These are phyloP conservation scores for Mormyrops attenuatus DNA, from an alignment of 2,797 vertebrate species.

Conservation along the genomic window DNA sequence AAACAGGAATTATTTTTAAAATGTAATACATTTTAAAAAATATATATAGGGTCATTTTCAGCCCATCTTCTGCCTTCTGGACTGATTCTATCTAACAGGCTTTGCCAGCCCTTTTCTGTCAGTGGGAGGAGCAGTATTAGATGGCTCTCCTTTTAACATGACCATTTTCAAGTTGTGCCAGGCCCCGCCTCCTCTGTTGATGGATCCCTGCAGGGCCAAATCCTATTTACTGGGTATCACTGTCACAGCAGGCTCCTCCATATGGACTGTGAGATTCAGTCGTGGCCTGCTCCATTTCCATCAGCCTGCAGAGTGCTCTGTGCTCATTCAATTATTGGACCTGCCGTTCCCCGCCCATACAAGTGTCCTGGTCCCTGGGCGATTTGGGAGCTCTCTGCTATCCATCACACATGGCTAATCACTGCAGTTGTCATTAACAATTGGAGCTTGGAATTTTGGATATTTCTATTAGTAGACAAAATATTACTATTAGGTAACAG, in stretches of 20 bases:
- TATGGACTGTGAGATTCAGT: conserved; percentile 34
- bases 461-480: neutral
- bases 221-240: conserved; percentile 45
- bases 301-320: conserved; percentile 28
- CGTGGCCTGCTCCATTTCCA: conserved; percentile 40
- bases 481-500: neutral
- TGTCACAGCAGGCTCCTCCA: conserved; percentile 36
- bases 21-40: neutral
- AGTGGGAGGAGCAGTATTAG: neutral
- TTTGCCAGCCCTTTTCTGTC: conserved; percentile 24
- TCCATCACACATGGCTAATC: conserved; percentile 23
- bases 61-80: neutral
- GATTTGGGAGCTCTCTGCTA: neutral
- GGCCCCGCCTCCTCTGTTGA: conserved; percentile 24
- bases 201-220: conserved; percentile 37
- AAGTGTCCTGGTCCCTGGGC: conserved; percentile 6
- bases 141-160: conserved; percentile 27
- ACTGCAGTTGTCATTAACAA: neutral
- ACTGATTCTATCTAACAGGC: conserved; percentile 22
- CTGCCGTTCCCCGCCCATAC: conserved; percentile 25
- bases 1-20: neutral
- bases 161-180: conserved; percentile 19
- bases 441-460: neutral
- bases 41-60: neutral
- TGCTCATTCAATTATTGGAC: conserved; percentile 35